Evolutionary conservation across 2,888 invertebrate genomes (phyloP).

Genomic region (Chymomyza procnemis): DNA sequence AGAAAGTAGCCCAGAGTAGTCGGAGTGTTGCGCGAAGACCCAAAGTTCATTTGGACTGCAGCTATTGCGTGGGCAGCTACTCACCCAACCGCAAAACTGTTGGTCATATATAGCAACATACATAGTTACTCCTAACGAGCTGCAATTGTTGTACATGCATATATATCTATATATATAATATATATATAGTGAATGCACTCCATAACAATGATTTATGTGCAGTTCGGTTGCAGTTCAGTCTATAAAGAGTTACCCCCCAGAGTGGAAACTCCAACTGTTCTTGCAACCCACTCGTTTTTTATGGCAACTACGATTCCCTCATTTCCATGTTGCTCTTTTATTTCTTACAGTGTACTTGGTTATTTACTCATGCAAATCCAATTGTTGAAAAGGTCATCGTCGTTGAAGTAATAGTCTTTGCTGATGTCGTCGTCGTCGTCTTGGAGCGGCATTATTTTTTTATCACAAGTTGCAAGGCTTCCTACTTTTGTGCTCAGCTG

Average conservation of each 20-base stretch:
- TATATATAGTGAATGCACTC: neutral
- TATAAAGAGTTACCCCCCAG: too few relatives aligned
- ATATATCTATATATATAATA: too few relatives aligned
- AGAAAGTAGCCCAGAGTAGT: neutral
- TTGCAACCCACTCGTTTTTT: neutral
- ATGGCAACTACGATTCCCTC: neutral
- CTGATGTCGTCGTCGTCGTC: neutral
- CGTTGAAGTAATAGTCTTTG: neutral
- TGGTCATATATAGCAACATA: neutral
- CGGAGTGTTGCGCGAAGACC: neutral
- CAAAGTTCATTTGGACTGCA: neutral
- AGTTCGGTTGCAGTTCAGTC: too few relatives aligned
- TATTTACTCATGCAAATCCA: slow-evolving; percentile 1
- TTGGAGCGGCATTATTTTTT: neutral
- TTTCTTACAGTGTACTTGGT: neutral
- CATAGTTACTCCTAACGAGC: neutral
- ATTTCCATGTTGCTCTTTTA: neutral
- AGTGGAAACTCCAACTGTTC: neutral
- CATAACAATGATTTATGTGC: too few relatives aligned
- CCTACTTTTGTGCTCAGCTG: too few relatives aligned
- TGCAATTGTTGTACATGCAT: neutral
- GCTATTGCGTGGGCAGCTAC: neutral
- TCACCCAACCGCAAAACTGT: neutral
- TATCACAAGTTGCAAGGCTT: neutral
- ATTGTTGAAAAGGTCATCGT: neutral